These are phyloP conservation scores for Hypena proboscidalis DNA, from an alignment of 2,888 invertebrate genomes.

Conservation along the genomic window DNA sequence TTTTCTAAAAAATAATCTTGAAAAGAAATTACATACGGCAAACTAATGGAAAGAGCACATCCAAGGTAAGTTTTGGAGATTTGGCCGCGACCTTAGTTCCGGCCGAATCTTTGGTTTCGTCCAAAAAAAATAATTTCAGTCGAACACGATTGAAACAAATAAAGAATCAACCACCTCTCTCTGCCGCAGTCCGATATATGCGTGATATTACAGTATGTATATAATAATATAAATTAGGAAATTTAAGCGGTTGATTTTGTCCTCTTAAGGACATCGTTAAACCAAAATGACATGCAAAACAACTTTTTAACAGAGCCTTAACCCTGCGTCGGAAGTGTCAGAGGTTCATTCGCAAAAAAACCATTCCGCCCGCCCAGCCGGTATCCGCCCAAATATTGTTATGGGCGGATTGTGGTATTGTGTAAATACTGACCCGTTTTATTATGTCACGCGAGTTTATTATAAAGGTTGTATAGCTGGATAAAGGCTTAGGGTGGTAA, in stretches of 20 bases:
- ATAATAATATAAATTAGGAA: conserved; percentile 27
- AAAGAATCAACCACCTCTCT: no score
- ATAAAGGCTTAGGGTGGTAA: conserved; percentile 1
- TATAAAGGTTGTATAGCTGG: conserved; percentile 2
- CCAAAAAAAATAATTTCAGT: conserved; percentile 16
- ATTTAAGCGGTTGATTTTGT: no score
- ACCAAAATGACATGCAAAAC: conserved; percentile 35
- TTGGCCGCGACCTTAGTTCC: no score
- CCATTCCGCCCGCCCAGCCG: conserved; percentile 21
- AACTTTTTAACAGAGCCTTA: conserved; percentile 34
- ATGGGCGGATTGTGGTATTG: conserved; percentile 19
- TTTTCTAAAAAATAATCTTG: no score
- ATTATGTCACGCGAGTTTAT: conserved; percentile 25
- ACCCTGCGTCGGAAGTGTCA: conserved; percentile 37
- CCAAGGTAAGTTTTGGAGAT: no score
- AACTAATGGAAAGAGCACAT: no score
- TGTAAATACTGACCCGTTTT: conserved; percentile 32
- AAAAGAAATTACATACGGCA: no score
- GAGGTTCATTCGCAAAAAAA: conserved; percentile 26
- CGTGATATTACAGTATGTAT: no score
- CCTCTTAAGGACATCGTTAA: conserved; percentile 26
- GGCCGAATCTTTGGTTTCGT: no score
- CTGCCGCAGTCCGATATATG: no score
- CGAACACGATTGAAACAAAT: no score
- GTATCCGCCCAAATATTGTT: conserved; percentile 32